These are phyloP conservation scores for Limanda limanda DNA, from an alignment of 2,113 vertebrate species.

Conservation along the genomic window DNA sequence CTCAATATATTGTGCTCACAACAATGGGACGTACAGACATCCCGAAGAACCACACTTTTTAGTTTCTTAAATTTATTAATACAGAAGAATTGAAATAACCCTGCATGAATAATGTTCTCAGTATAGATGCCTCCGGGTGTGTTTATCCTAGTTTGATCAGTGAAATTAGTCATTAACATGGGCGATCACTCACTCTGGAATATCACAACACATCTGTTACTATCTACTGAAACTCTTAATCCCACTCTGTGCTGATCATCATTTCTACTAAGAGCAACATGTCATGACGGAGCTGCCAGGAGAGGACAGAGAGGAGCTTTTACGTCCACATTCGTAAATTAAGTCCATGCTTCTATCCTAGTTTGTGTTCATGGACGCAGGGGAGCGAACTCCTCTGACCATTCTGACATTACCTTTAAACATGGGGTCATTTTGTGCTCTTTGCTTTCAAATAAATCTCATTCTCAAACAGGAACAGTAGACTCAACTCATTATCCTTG, in stretches of 20 bases:
- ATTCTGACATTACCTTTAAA: not conserved
- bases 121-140: not conserved
- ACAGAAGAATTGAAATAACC: constrained; percentile 18
- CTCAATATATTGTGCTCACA: too few species aligned
- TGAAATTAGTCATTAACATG: constrained; percentile 14
- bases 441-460: constrained; percentile 19
- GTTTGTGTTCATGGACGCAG: constrained; percentile 19
- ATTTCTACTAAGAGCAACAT: not conserved
- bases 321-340: constrained; percentile 1
- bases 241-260: not conserved
- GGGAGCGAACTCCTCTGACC: not conserved
- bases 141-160: constrained; percentile 25
- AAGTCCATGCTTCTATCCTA: not conserved
- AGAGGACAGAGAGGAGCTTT: constrained; percentile 4
- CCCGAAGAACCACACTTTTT: constrained; percentile 5
- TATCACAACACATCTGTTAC: not conserved
- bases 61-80: constrained; percentile 2
- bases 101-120: not conserved
- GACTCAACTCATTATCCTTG: constrained; percentile 10
- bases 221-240: not conserved
- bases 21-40: too few species aligned
- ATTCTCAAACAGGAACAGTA: constrained; percentile 1
- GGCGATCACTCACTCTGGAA: not conserved
- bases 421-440: not conserved
- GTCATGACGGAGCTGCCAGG: not conserved